phyloP scores from a whole-genome alignment of 2,797 vertebrate species.

The Enteromius argenteus region DNA sequence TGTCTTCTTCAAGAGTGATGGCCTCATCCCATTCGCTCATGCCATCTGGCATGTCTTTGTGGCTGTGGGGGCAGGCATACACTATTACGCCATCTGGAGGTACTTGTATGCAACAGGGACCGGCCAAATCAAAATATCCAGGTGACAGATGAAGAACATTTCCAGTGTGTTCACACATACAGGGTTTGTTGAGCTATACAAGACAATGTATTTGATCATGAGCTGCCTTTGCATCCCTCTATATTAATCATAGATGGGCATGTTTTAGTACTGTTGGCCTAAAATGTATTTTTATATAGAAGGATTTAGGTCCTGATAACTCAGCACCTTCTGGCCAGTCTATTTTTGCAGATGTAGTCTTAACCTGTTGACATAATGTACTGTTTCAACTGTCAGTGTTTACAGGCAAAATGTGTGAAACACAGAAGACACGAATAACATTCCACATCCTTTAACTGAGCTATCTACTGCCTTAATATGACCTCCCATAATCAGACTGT shows the following conservation, averaged over 20 bases:
- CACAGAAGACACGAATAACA: slow-evolving; percentile 2
- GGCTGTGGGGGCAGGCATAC: slow-evolving; percentile 84
- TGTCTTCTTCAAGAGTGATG: slow-evolving; percentile 94
- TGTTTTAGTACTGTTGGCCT: slow-evolving; percentile 17
- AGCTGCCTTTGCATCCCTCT: slow-evolving; percentile 52
- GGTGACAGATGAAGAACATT: slow-evolving; percentile 67
- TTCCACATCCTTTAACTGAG: slow-evolving; percentile 5
- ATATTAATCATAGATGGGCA: slow-evolving; percentile 39
- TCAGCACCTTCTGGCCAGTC: slow-evolving; percentile 7
- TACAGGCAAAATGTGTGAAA: background rate
- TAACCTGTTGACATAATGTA: slow-evolving; percentile 33
- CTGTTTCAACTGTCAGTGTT: slow-evolving; percentile 15
- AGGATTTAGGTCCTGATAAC: background rate
- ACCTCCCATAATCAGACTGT: background rate
- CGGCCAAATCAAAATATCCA: slow-evolving; percentile 75
- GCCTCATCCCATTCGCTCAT: slow-evolving; percentile 92
- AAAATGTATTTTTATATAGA: slow-evolving; percentile 33
- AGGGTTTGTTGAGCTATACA: slow-evolving; percentile 27
- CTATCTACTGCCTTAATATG: background rate
- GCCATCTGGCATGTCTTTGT: slow-evolving; percentile 98
- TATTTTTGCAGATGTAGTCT: slow-evolving; percentile 22
- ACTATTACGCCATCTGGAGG: slow-evolving; percentile 95
- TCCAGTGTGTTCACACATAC: background rate
- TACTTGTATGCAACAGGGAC: slow-evolving; percentile 84
- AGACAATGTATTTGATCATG: slow-evolving; percentile 35